phyloP scores from a whole-genome alignment of 1,140 invertebrate genomes.

The Lanistes nyassanus region DNA sequence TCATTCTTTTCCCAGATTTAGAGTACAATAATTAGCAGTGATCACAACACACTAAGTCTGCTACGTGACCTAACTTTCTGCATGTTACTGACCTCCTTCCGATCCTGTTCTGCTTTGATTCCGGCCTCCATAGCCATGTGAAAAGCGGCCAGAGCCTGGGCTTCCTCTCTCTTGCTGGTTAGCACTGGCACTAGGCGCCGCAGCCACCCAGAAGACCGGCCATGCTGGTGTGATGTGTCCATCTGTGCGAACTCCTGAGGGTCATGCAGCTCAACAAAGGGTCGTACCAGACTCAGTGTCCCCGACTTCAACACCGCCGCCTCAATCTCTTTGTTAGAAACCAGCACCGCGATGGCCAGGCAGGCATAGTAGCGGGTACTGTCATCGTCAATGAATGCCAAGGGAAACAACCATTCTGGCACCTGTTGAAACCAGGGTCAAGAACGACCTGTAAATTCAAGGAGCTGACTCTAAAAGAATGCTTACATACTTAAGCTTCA shows the following conservation, averaged over 20 bases:
- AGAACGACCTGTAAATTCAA: no score
- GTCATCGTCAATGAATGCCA: conserved; percentile 97
- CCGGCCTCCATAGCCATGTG: conserved; percentile 99
- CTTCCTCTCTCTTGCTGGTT: conserved; percentile 94
- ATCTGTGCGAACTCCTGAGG: conserved; percentile 95
- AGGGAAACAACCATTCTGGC: conserved; percentile 97
- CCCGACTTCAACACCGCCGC: conserved; percentile 94
- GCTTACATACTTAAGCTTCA: no score
- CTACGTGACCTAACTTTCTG: background rate
- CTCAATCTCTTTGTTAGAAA: conserved; percentile 98
- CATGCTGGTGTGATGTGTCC: conserved; percentile 88
- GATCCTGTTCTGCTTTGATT: conserved; percentile 96
- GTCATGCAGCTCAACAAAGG: conserved; percentile 93
- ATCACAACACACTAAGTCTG: background rate
- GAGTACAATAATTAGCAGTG: no score
- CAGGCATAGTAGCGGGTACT: conserved; percentile 95
- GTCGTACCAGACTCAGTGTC: conserved; percentile 93
- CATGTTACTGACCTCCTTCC: conserved; percentile 74
- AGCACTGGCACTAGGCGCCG: conserved; percentile 92
- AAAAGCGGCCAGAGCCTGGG: conserved; percentile 95
- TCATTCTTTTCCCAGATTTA: no score
- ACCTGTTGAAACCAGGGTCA: conserved; percentile 69
- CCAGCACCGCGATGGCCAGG: conserved; percentile 94
- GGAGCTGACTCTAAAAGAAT: no score
- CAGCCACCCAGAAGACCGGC: conserved; percentile 96